Base-by-base conservation (phyloP, 2,797 vertebrate genomes). In the Halcyon chelicuti region DNA sequence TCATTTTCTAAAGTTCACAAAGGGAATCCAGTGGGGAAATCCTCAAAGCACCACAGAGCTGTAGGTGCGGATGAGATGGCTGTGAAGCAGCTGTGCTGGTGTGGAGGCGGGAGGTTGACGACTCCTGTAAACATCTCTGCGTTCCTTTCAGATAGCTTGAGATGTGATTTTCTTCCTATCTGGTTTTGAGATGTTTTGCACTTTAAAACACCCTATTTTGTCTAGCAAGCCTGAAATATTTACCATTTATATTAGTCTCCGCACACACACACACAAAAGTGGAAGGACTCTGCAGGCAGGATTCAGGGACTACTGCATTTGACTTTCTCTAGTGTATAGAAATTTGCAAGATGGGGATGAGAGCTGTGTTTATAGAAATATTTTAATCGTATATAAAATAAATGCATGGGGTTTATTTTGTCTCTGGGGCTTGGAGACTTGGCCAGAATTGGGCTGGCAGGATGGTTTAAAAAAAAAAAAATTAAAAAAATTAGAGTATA, bases 401-500 rank as follows among this genome's bases (percentile, higher is more conserved):
- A 78, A 39, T 76, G 65, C 90, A 65, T 93, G 58, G 33, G 74
- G 52, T 94, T 97, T 78, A 29, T 89, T 93, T 92, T 96, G 57
- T 86, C 93, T 95, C 4, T 33, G 88, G 72, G 73, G 62, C 81
- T 19, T 74, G 44, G 71, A 70, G 62, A 79, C 37, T 81, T 79
- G 60, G 52, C 70, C 81, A 96, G 88, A 97, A 94, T 80, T 91
- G 75, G 76, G 26, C 91, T 97, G 93, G 79, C 88, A 97, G 65
- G 77, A 88, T 73, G 88, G 71, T 12, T 33, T 83, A 92, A 92
- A 93, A 90, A 92, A 91, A n/a, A 28, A 35, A 12, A 5, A 26
- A 49, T 3, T 28, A 94, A 94, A 78, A 0, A 18, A 96, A 96
- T 81, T 58, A 62, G 75, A 72, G 15, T 94, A 55, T 80, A 76